Conservation (phyloP, 2,888 invertebrate species). For the Cerceris ruficornis region DNA sequence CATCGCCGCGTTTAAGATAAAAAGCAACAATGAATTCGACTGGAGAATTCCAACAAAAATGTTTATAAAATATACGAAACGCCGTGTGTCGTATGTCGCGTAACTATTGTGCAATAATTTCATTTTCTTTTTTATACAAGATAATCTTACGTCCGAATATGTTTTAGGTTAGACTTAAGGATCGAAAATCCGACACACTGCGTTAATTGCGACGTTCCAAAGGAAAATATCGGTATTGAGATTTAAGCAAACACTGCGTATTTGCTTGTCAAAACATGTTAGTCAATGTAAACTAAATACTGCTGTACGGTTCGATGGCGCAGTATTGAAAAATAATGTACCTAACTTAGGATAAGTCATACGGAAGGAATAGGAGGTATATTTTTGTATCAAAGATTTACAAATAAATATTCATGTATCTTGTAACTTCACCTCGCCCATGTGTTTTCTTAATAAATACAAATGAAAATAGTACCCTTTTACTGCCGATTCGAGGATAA, state of each 20-base stretch:
- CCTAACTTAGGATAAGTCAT: slow-evolving; percentile 61
- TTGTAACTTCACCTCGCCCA: slow-evolving; percentile 11
- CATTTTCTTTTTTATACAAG: neutral
- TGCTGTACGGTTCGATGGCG: slow-evolving; percentile 22
- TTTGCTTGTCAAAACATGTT: slow-evolving; percentile 24
- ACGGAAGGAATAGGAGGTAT: slow-evolving; percentile 36
- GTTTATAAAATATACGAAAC: neutral
- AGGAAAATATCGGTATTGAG: slow-evolving; percentile 38
- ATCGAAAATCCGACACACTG: neutral
- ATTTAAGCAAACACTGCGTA: slow-evolving; percentile 20
- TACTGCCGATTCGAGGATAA: too few relatives aligned
- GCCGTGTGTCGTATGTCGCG: neutral
- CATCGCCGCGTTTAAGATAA: neutral
- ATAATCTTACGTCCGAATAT: neutral
- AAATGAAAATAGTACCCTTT: too few relatives aligned
- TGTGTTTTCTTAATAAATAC: neutral
- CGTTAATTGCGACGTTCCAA: slow-evolving; percentile 42
- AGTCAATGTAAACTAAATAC: slow-evolving; percentile 30
- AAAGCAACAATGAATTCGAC: neutral
- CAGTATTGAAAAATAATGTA: slow-evolving; percentile 46
- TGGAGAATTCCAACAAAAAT: too few relatives aligned
- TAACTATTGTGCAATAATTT: neutral
- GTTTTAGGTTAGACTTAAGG: neutral
- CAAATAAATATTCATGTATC: slow-evolving; percentile 63
- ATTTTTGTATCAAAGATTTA: slow-evolving; percentile 65